Conservation (phyloP, 2,888 invertebrate species). For the Meteorus cinctellus region DNA sequence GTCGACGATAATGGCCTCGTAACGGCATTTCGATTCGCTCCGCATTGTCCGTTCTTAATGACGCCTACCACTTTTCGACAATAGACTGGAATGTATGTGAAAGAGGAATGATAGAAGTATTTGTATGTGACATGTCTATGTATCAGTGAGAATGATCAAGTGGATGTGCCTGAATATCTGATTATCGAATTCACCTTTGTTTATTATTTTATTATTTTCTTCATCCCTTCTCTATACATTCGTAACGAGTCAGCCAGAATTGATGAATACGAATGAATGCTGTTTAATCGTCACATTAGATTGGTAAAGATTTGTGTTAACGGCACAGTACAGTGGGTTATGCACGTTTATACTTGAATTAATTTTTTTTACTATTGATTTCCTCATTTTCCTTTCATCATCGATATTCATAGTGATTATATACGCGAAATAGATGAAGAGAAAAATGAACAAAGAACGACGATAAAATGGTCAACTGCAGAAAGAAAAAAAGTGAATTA, state of each 20-base stretch:
- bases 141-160: not conserved
- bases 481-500: not conserved
- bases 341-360: not conserved
- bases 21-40: conserved; percentile 35
- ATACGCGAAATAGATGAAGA: not conserved
- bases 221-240: not conserved
- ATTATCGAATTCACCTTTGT: conserved; percentile 29
- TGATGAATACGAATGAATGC: conserved; percentile 12
- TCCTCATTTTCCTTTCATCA: not conserved
- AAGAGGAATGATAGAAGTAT: not conserved
- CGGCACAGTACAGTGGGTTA: not conserved
- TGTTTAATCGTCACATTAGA: conserved; percentile 35
- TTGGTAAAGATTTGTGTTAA: conserved; percentile 26
- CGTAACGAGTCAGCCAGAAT: not conserved
- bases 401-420: not conserved
- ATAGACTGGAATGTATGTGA: not conserved
- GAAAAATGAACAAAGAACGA: not conserved
- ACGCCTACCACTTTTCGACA: conserved; percentile 36
- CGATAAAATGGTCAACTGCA: not conserved
- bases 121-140: not conserved
- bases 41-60: conserved; percentile 36
- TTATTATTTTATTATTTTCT: conserved; percentile 9
- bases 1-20: conserved; percentile 34
- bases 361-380: not conserved
- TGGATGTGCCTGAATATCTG: conserved; percentile 27